Conservation (phyloP, 2,113 vertebrate genomes). For the Poicephalus meyeri region DNA sequence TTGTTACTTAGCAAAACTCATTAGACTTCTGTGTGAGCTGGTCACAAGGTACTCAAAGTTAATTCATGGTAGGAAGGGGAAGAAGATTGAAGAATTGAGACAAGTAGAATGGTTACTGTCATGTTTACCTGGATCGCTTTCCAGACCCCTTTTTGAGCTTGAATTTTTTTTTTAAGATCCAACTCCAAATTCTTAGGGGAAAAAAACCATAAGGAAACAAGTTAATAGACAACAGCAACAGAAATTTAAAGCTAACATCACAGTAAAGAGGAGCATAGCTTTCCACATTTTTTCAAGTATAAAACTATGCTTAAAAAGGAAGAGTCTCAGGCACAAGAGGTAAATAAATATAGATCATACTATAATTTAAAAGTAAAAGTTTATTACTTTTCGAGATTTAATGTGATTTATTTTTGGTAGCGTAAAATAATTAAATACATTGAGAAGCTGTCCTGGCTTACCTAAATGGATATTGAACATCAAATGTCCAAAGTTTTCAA, state of each 20-base stretch:
- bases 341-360: background rate
- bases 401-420: background rate
- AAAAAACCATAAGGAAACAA: background rate
- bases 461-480: background rate
- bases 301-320: background rate
- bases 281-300: background rate
- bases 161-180: slow-evolving; percentile 57
- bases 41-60: slow-evolving; percentile 21
- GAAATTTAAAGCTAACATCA: background rate
- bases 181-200: slow-evolving; percentile 25
- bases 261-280: background rate
- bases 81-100: background rate
- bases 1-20: slow-evolving; percentile 33
- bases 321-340: background rate
- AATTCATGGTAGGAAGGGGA: slow-evolving; percentile 41
- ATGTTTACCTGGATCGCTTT: slow-evolving; percentile 63
- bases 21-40: background rate
- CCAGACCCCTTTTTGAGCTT: background rate
- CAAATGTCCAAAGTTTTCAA: background rate
- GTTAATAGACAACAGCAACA: background rate
- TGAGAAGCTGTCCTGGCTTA: background rate
- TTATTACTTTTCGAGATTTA: background rate
- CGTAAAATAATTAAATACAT: background rate
- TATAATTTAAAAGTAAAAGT: background rate
- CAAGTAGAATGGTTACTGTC: background rate